phyloP scores from a whole-genome alignment of 2,797 vertebrate genomes.

The Graptemys geographica region DNA sequence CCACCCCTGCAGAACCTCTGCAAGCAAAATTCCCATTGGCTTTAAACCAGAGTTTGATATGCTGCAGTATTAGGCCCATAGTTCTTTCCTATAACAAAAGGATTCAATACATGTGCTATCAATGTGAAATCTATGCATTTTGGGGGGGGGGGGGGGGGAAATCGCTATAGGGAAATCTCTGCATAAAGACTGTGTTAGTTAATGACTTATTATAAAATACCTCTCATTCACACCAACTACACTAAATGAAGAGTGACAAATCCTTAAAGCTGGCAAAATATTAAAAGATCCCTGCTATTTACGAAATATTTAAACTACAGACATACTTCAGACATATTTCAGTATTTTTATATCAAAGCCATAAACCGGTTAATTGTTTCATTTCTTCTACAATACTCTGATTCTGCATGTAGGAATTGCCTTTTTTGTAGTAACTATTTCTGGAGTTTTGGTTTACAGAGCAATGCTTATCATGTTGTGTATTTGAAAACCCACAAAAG shows the following conservation, averaged over 20 bases:
- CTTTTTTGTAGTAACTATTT: not conserved
- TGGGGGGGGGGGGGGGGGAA: not conserved
- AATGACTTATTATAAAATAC: constrained; percentile 23
- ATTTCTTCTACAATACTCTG: not conserved
- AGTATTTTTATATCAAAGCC: constrained; percentile 19
- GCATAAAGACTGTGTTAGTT: not conserved
- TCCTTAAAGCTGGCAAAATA: constrained; percentile 66
- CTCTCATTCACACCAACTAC: not conserved
- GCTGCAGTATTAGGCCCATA: not conserved
- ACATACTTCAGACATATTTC: constrained; percentile 34
- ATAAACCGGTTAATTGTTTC: not conserved
- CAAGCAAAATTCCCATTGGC: not conserved
- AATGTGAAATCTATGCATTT: not conserved
- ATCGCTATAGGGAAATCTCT: not conserved
- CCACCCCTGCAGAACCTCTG: not conserved
- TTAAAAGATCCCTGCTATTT: constrained; percentile 59
- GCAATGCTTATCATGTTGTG: not conserved
- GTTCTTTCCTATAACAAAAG: not conserved
- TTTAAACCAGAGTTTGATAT: not conserved
- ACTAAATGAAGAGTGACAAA: constrained; percentile 70
- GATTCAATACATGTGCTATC: not conserved
- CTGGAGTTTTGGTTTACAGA: not conserved
- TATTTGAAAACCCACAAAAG: not conserved
- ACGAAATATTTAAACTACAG: constrained; percentile 46
- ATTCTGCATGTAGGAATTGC: not conserved